Base-by-base conservation (phyloP, 2,113 vertebrate species). In the Chinchilla lanigera region DNA sequence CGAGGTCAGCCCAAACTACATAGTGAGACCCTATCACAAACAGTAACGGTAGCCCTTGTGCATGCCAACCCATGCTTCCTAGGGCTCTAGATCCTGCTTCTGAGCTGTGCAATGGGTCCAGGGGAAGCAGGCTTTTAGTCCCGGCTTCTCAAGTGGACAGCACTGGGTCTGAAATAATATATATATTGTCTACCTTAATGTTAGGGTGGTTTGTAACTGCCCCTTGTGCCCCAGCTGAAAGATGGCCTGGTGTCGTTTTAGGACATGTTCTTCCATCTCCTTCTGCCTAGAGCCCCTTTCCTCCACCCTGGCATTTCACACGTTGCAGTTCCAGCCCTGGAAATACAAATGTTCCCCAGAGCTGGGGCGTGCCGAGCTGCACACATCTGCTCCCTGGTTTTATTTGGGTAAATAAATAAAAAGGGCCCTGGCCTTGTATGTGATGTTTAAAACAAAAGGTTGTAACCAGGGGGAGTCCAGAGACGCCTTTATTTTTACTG, bases 11-110 rank as follows among this genome's bases (percentile, higher is more conserved):
- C 26, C 17, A 14, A 78, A 19, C 75, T 50, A 78, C 22, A 44
- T 17, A 30, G 13, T 50, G 75, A 33, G 41, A 50, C 75, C 13
- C 75, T 50, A 26, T 47, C 26, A 17, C 73, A 78, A 71, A 71
- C 44, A 50, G 75, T 78, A 50, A 17, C 19, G 2, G 26, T 3
- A 12, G 58, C 16, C 41, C 47, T 14, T 1, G 22, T 22, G 22
- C 4, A 3, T 1, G 0, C 26, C 47, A 35, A 0, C 1, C 2
- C 1, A 1, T 7, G 83, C 47, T 17, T 11, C 16, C 5, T 5
- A 7, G 69, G 44, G 28, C 24, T 35, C 20, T 41, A 0, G 1
- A 2, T 20, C 52, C 38, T 44, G 26, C 73, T 33, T 16, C 2
- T 7, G 9, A 58, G 9, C 41, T 41, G 2, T n/a, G 10, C 28